Base-by-base conservation (phyloP, 2,888 invertebrate species). In the Coenonympha glycerion region DNA sequence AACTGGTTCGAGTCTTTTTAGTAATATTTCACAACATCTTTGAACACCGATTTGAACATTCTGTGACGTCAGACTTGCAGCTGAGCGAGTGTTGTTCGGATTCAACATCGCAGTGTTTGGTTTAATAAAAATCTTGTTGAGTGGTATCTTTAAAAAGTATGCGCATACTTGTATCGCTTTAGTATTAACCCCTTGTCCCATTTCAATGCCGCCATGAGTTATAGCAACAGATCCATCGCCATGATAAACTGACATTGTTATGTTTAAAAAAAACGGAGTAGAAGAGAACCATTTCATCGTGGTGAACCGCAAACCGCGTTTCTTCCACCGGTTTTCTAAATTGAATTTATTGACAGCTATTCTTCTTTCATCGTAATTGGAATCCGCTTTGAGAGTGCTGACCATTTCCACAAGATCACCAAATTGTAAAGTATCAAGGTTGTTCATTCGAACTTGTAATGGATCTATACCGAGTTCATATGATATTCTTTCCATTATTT, bases 131-230 rank as follows among this genome's bases (percentile, higher is more conserved):
- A 93, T 78, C 68, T 88, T 79, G 0, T 88, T 85, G 33, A 92
- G 51, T 0, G 91, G 88, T 52, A 94, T 89, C 3, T 90, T 91
- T 9, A 95, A 72, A 1, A 88, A 84, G 60, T 91, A 88, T 0
- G 93, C 93, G 41, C 89, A 91, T 0, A 92, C 90, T 83, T 94
- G 93, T 1, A 90, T 89, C 0, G 88, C 90, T 87, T 93, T 94
- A 0, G 93, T 93, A 58, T 94, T 92, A 46, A 93, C 87, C 4
- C 94, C 94, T 83, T 94, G 94, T 0, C 94, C 94, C 69, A 90
- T 88, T 80, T 92, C 92, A 45, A 90, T 76, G 2, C 91, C 91
- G 9, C 90, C 91, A 59, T 92, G 92, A 2, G 88, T 78, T n/a
- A 94, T 80, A 1, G 89, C 83, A 0, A 94, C 91, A 1, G 90